These are phyloP conservation scores for Pogonus chalceus DNA, from an alignment of 1,140 invertebrate species.

Conservation along the genomic window DNA sequence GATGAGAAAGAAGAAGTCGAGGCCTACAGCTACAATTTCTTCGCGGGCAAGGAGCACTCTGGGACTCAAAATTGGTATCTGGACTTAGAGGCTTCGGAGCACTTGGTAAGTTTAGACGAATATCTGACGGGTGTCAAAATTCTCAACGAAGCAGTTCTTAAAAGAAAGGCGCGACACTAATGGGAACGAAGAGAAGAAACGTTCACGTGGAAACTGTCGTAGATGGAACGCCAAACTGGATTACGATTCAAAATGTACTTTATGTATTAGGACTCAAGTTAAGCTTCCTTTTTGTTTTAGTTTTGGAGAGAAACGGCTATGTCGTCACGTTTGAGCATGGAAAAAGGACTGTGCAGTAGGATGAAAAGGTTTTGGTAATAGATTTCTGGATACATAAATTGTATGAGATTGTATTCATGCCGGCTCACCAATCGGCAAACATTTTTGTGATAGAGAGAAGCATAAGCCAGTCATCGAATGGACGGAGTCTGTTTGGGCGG, in stretches of 20 bases:
- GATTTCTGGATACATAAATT: background rate
- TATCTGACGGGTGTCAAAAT: too few relatives aligned
- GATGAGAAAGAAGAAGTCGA: conserved; percentile 5
- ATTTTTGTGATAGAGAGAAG: background rate
- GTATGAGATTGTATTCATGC: background rate
- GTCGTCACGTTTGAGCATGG: background rate
- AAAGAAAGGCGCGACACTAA: too few relatives aligned
- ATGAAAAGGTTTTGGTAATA: background rate
- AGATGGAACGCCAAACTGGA: background rate
- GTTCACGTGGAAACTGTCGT: too few relatives aligned
- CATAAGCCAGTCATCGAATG: background rate
- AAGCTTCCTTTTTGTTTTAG: background rate
- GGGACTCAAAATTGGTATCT: too few relatives aligned
- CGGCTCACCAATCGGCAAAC: background rate
- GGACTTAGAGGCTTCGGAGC: too few relatives aligned
- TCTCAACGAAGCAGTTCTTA: too few relatives aligned
- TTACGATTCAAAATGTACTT: conserved; percentile 14
- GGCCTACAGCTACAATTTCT: background rate
- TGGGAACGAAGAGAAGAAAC: too few relatives aligned
- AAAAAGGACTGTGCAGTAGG: background rate
- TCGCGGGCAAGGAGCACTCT: background rate
- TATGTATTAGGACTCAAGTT: conserved; percentile 7
- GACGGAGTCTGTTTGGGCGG: background rate
- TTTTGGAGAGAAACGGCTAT: background rate
- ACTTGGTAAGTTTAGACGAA: too few relatives aligned